Evolutionary conservation across 2,888 invertebrate species (phyloP).

Genomic region (Acanthopleura granulata): DNA sequence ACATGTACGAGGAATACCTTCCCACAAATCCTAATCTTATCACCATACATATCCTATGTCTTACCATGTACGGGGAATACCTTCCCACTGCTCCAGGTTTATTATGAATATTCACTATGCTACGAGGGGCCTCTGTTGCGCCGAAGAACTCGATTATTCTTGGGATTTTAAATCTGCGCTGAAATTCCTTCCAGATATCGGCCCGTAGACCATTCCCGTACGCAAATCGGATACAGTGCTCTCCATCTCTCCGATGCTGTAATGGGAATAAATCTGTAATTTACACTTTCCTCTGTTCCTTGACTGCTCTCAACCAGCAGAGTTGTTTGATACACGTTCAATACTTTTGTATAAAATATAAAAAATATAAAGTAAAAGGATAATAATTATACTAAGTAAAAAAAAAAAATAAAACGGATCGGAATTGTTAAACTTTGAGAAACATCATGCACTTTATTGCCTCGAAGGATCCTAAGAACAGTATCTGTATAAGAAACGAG

Average conservation of each 20-base stretch:
- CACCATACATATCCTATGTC: not conserved
- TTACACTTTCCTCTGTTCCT: too few species aligned
- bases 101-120: conserved; percentile 91
- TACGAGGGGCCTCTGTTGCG: conserved; percentile 95
- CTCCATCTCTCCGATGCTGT: conserved; percentile 54
- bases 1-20: not conserved
- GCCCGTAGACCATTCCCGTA: conserved; percentile 93
- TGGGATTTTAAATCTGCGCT: conserved; percentile 84
- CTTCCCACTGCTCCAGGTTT: conserved; percentile 62
- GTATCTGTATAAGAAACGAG: too few species aligned
- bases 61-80: conserved; percentile 30
- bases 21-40: not conserved
- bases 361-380: too few species aligned
- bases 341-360: too few species aligned
- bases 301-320: too few species aligned
- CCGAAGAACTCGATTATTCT: conserved; percentile 92
- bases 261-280: not conserved
- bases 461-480: too few species aligned
- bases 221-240: conserved; percentile 75
- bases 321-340: too few species aligned
- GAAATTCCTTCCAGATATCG: conserved; percentile 91
- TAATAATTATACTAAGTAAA: too few species aligned
- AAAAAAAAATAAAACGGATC: too few species aligned
- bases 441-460: too few species aligned
- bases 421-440: too few species aligned